Base-by-base conservation (phyloP, 2,888 invertebrate genomes). In the Tenthredo livida region DNA sequence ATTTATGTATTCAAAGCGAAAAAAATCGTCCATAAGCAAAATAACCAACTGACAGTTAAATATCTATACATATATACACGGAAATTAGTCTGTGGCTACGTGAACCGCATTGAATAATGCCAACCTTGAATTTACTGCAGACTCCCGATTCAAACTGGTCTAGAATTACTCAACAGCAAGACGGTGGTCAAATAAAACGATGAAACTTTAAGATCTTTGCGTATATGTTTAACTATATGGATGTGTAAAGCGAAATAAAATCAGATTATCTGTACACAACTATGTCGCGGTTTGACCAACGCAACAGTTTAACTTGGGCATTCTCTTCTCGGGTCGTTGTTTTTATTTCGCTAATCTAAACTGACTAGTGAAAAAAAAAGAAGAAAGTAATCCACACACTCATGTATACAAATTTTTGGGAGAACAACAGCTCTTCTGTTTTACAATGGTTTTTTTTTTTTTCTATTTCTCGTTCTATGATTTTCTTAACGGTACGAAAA, bases 51-150 rank as follows among this genome's bases (percentile, higher is more conserved):
- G 6, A 7, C 7, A 37, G 37, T 37, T 37, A 7, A 37, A 37
- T 37, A 7, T 7, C 6, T 37, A 37, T 37, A 7, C 1, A 43
- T 29, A 25, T 54, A 33, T n/a, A 47, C 5, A 75, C 54, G 50
- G 72, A 50, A 77, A 50, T 77, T 77, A 29, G 77, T 77, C 33
- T 77, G 25, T 29, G 77, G 77, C 54, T 77, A 50, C 50, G 75
- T 50, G 7, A 17, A 29, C 25, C 77, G 54, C 77, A 33, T 29
- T 54, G 29, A 33, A 77, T 47, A 77, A 54, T 77, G 29, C 54
- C 77, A 7, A 33, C 77, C 77, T 77, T 50, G 54, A 77, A 47
- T 29, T 40, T 40, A 54, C 43, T 77, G 54, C 50, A 77, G 33
- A 54, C 54, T n/a, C 4, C 12, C 54, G 77, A 54, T 77, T 29